Evolutionary conservation across 2,888 invertebrate species (phyloP).

Genomic region (Cantharis nigra): DNA sequence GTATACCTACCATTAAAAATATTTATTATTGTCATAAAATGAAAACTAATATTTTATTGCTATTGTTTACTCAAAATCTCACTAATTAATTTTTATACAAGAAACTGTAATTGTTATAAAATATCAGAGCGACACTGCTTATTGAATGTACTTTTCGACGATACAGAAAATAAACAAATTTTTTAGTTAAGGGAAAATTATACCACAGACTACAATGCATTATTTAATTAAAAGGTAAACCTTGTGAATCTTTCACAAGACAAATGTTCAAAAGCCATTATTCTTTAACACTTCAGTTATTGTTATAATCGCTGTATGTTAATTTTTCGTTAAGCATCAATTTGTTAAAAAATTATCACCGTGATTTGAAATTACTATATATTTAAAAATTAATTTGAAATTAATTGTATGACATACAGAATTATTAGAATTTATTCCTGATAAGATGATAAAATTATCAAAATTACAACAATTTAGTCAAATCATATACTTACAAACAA

Average conservation of each 20-base stretch:
- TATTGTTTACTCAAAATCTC: neutral
- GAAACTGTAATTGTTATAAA: neutral
- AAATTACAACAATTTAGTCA: neutral
- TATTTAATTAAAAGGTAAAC: neutral
- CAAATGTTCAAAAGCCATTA: neutral
- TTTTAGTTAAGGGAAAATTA: neutral
- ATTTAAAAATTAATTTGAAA: too few species aligned
- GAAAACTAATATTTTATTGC: neutral
- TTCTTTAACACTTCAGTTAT: neutral
- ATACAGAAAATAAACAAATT: neutral
- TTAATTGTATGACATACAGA: too few species aligned
- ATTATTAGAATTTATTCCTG: too few species aligned
- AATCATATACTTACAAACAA: neutral
- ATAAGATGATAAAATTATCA: neutral
- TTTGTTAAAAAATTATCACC: neutral
- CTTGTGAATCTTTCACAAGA: neutral
- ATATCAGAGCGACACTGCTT: neutral
- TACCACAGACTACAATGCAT: neutral
- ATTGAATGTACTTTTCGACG: neutral
- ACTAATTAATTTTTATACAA: neutral
- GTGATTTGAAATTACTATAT: too few species aligned
- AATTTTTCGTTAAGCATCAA: neutral
- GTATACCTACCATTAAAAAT: neutral
- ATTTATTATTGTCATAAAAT: neutral
- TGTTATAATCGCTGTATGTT: neutral